phyloP scores from a whole-genome alignment of 2,113 vertebrate species.

The Menidia beryllina region DNA sequence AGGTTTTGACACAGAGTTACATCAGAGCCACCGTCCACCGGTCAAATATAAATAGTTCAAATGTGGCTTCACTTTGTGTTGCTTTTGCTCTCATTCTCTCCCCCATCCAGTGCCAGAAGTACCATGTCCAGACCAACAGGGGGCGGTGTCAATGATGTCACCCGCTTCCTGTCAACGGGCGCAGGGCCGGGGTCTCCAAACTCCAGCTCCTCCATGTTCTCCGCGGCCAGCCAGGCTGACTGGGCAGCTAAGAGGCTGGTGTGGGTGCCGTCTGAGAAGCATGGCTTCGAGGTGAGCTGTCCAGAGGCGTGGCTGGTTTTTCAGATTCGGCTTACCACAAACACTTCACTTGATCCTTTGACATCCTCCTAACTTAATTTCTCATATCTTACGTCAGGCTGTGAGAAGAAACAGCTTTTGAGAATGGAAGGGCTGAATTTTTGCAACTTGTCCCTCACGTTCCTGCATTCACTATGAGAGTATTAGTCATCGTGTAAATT shows the following conservation, averaged over 20 bases:
- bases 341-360: not conserved
- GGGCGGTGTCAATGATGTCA: slow-evolving; percentile 80
- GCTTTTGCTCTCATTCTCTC: slow-evolving; percentile 19
- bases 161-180: slow-evolving; percentile 79
- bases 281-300: slow-evolving; percentile 83
- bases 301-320: not conserved
- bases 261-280: slow-evolving; percentile 87
- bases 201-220: slow-evolving; percentile 59
- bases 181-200: slow-evolving; percentile 70
- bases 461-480: slow-evolving; percentile 13
- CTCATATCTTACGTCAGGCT: not conserved
- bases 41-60: slow-evolving; percentile 5
- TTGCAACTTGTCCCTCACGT: slow-evolving; percentile 14
- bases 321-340: not conserved
- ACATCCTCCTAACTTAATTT: not conserved
- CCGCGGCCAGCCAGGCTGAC: slow-evolving; percentile 84
- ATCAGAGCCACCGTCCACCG: slow-evolving; percentile 60
- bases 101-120: slow-evolving; percentile 61
- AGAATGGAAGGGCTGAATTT: not conserved
- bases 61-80: slow-evolving; percentile 15
- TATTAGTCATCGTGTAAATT: slow-evolving; percentile 45
- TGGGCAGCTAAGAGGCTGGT: slow-evolving; percentile 86
- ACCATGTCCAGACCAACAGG: slow-evolving; percentile 81
- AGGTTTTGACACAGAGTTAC: slow-evolving; percentile 33
- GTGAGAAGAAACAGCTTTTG: not conserved